Evolutionary conservation across 2,797 vertebrate genomes (phyloP).

Genomic region (Limosa lapponica): DNA sequence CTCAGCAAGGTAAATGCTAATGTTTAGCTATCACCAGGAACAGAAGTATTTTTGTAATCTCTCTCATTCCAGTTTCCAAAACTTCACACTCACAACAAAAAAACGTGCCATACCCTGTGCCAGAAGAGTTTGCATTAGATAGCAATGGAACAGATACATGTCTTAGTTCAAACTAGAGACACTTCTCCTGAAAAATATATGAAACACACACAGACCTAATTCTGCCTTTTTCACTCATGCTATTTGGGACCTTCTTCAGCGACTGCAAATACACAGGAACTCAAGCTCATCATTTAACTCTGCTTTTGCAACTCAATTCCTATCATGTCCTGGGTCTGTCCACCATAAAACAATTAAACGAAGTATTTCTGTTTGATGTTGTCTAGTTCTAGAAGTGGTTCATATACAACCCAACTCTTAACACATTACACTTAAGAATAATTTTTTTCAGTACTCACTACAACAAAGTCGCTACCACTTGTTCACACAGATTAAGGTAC

Average conservation of each 20-base stretch:
- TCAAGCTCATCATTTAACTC: not conserved
- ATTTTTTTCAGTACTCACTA: not conserved
- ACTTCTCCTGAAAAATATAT: not conserved
- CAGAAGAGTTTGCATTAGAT: not conserved
- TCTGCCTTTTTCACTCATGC: not conserved
- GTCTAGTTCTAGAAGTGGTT: not conserved
- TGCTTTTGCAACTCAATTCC: not conserved
- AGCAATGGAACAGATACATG: not conserved
- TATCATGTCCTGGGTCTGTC: not conserved
- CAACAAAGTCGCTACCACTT: not conserved
- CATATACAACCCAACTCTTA: not conserved
- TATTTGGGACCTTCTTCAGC: not conserved
- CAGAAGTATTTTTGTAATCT: accelerated
- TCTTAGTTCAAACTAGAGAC: not conserved
- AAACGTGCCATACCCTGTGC: not conserved
- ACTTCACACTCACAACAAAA: not conserved
- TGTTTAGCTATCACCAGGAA: not conserved
- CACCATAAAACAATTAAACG: not conserved
- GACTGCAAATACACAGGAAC: not conserved
- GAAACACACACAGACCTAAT: not conserved
- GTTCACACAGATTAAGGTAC: not conserved
- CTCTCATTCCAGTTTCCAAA: not conserved
- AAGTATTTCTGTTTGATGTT: not conserved
- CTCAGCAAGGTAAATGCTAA: not conserved
- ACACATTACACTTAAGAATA: not conserved